Base-by-base conservation (phyloP, 2,113 vertebrate genomes). In the Brachirus orientalis region DNA sequence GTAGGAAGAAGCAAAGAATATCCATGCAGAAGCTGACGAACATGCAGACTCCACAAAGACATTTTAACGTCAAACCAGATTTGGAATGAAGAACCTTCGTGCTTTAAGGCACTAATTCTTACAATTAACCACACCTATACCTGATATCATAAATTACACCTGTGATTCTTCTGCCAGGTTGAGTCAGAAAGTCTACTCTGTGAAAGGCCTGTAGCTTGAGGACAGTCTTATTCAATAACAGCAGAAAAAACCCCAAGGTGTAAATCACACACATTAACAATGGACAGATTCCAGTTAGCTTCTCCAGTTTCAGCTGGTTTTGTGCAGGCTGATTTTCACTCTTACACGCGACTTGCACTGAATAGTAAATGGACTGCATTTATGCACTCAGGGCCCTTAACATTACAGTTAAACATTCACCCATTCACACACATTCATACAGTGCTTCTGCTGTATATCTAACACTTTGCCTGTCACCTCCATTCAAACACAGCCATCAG, bases 271-370 rank as follows among this genome's bases (percentile, higher is more conserved):
- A 43, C 40, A 43, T 43, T 14, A 43, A 43, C 40, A 43, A 13
- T 43, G 40, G 40, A 16, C n/a, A 14, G 33, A 54, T 62, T 72
- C 51, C 68, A 71, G 45, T 71, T 33, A 51, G 43, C 69, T 50
- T 14, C 14, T 43, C 14, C 40, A 43, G 40, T 43, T 14, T 43
- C 40, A 43, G 40, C 40, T 10, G 5, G 40, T 14, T 43, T 10
- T 10, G 40, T 13, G 40, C 40, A 65, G 44, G 64, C 54, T 28
- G 22, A 28, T 28, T 28, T 28, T 28, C 28, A 28, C 28, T 6
- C 28, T 28, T 28, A 28, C 22, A 3, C 5, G 5, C 22, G 5
- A 2, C 2, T 5, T 28, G 2, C 28, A 28, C 28, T 28, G 28
- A 28, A 28, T 28, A 6, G 28, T 28, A 28, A 28, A 28, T 28